Conservation (phyloP, 2,113 vertebrate genomes). For the Tylochromis polylepis region DNA sequence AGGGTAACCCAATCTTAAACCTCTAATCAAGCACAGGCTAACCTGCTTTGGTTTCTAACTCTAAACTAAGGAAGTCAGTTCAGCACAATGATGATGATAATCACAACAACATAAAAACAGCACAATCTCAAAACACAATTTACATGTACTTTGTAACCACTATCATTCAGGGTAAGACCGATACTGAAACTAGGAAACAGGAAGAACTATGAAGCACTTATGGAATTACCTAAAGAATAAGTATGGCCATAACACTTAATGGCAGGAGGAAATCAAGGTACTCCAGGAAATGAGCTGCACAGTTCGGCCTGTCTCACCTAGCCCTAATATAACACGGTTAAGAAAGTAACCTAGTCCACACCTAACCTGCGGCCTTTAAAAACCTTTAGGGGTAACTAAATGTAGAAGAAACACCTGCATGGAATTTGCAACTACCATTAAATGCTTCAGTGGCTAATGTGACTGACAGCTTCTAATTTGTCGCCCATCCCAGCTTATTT, state of each 20-base stretch:
- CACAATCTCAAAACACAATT: neutral
- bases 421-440: constrained; percentile 3
- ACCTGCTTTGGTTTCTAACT: constrained; percentile 80
- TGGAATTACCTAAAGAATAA: neutral
- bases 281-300: constrained; percentile 15
- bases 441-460: constrained; percentile 28
- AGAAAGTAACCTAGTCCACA: constrained; percentile 43
- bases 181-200: neutral
- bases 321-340: constrained; percentile 48
- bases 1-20: constrained; percentile 92
- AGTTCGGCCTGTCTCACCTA: constrained; percentile 45
- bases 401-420: constrained; percentile 79
- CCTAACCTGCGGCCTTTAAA: neutral
- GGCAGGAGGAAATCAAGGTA: constrained; percentile 16
- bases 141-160: neutral
- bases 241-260: constrained; percentile 10
- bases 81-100: neutral
- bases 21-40: constrained; percentile 86
- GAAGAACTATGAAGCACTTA: neutral
- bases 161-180: neutral
- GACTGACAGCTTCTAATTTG: constrained; percentile 63
- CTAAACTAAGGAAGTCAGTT: constrained; percentile 64
- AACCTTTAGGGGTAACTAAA: constrained; percentile 37
- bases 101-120: constrained; percentile 1
- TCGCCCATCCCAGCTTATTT: constrained; percentile 4